Evolutionary conservation across 2,797 vertebrate species (phyloP).

Genomic region (Periparus ater): DNA sequence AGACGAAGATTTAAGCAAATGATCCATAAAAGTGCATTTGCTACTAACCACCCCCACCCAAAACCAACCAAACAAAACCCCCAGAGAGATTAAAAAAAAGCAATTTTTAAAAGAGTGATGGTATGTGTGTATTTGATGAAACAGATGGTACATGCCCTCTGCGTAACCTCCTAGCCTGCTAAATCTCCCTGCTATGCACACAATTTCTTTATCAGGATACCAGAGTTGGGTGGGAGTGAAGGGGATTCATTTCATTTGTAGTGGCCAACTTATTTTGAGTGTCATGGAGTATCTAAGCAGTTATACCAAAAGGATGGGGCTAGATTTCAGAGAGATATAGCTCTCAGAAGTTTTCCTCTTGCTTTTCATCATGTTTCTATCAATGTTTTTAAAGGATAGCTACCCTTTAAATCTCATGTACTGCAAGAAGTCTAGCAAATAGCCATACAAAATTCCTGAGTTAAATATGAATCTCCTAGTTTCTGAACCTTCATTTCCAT

Average conservation of each 20-base stretch:
- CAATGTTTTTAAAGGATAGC: background rate
- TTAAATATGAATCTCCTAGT: background rate
- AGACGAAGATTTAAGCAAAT: background rate
- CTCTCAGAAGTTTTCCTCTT: background rate
- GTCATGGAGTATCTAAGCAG: background rate
- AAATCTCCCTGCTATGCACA: fast-evolving
- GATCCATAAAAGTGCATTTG: background rate
- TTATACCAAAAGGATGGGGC: background rate
- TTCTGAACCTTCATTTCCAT: background rate
- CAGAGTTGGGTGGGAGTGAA: background rate
- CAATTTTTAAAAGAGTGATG: background rate
- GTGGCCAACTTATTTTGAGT: background rate
- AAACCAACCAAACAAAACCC: background rate
- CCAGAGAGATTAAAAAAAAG: too few species aligned
- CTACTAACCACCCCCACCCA: too few species aligned
- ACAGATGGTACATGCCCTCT: background rate
- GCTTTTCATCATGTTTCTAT: background rate
- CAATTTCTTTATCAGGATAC: background rate
- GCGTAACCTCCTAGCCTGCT: background rate
- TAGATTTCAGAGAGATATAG: background rate
- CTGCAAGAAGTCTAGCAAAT: background rate
- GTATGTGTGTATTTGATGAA: background rate
- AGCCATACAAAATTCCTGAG: background rate
- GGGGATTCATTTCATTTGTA: background rate
- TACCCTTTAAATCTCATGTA: background rate